phyloP scores from a whole-genome alignment of 2,113 vertebrate species.

The Crocuta crocuta region DNA sequence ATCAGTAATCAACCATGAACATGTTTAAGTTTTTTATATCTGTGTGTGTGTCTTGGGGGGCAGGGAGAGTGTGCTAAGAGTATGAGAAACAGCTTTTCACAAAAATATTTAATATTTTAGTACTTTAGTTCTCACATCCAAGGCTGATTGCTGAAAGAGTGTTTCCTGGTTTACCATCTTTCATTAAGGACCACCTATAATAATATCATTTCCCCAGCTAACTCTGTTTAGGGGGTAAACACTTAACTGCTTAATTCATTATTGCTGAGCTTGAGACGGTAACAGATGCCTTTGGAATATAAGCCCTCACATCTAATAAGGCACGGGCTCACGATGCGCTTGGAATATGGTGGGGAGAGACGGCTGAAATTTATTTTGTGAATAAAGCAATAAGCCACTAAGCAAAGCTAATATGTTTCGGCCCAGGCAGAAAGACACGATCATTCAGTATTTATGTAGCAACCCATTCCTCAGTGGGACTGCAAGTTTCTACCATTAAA shows the following conservation, averaged over 20 bases:
- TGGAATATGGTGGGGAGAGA: conserved; percentile 64
- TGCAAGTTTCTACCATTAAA: conserved; percentile 63
- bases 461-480: conserved; percentile 43
- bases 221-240: conserved; percentile 72
- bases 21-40: conserved; percentile 41
- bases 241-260: conserved; percentile 79
- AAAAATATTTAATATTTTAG: conserved; percentile 55
- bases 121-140: not conserved
- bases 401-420: conserved; percentile 83
- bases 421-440: conserved; percentile 80
- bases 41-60: not conserved
- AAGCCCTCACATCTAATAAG: conserved; percentile 79
- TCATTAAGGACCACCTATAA: conserved; percentile 61
- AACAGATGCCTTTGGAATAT: conserved; percentile 73
- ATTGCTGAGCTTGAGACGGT: conserved; percentile 59
- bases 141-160: conserved; percentile 38
- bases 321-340: conserved; percentile 25
- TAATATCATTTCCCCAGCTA: conserved; percentile 55
- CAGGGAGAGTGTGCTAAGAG: not conserved
- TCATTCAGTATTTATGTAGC: conserved; percentile 83
- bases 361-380: conserved; percentile 83
- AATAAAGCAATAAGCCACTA: conserved; percentile 84
- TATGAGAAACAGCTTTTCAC: conserved; percentile 40
- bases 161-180: conserved; percentile 56
- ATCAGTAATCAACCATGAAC: not conserved